Conservation (phyloP, 2,888 invertebrate genomes). For the Dichetophora obliterata region DNA sequence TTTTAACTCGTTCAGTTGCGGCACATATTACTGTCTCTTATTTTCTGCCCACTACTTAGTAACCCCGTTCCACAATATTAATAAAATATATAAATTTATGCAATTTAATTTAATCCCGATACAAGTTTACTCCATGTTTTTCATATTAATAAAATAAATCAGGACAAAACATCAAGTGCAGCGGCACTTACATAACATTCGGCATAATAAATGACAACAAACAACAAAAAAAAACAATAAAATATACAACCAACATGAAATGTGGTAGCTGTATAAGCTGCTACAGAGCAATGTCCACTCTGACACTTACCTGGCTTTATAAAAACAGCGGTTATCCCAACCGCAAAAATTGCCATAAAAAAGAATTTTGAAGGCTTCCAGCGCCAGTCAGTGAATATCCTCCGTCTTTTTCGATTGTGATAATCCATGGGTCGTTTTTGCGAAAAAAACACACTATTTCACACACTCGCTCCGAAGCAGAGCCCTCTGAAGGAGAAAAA, state of each 20-base stretch:
- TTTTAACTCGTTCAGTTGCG: not conserved
- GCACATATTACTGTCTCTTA: not conserved
- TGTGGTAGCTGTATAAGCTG: no score
- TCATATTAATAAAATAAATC: slow-evolving; percentile 24
- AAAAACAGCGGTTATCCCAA: slow-evolving; percentile 43
- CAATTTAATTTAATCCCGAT: no score
- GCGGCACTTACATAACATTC: not conserved
- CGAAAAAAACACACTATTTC: no score
- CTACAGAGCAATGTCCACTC: not conserved
- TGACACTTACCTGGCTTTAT: slow-evolving; percentile 49
- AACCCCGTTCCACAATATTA: no score
- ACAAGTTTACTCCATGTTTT: no score
- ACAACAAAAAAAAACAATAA: not conserved
- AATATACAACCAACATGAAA: no score
- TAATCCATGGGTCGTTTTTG: slow-evolving; percentile 49
- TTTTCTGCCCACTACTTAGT: not conserved
- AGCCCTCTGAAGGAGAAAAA: not conserved
- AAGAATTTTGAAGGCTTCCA: slow-evolving; percentile 44
- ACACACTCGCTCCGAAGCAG: not conserved
- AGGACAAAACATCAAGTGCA: not conserved
- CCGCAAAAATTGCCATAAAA: slow-evolving; percentile 45
- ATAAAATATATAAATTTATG: no score
- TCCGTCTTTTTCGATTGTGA: slow-evolving; percentile 37
- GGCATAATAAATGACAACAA: not conserved
- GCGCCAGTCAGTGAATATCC: slow-evolving; percentile 19